phyloP scores from a whole-genome alignment of 1,140 invertebrate species.

The Nixonia krombeini region DNA sequence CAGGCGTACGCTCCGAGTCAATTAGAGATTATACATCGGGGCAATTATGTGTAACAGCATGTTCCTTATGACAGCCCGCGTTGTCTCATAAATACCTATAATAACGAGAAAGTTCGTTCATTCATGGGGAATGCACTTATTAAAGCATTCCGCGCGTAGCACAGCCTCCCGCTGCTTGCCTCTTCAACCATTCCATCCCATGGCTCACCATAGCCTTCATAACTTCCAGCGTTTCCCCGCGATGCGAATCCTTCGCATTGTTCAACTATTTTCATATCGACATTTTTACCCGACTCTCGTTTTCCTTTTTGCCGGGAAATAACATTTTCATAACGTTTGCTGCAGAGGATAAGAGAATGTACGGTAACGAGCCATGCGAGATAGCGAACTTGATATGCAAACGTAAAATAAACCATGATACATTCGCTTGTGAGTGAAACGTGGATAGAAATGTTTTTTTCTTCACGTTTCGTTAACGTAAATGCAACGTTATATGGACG shows the following conservation, averaged over 20 bases:
- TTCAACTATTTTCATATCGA: slow-evolving; percentile 45
- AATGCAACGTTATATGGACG: too few species aligned
- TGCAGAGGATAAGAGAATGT: too few species aligned
- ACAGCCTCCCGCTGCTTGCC: slow-evolving; percentile 36
- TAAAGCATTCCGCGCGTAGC: slow-evolving; percentile 59
- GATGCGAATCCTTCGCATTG: slow-evolving; percentile 58
- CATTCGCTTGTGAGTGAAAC: too few species aligned
- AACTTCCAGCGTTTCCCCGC: slow-evolving; percentile 55
- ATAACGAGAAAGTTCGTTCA: slow-evolving; percentile 57
- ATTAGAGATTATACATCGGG: slow-evolving; percentile 33
- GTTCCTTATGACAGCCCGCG: slow-evolving; percentile 45
- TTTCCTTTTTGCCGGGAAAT: neutral
- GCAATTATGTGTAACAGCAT: slow-evolving; percentile 44
- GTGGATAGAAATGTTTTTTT: too few species aligned
- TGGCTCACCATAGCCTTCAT: slow-evolving; percentile 48
- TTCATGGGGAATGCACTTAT: slow-evolving; percentile 61
- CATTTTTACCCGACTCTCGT: slow-evolving; percentile 48
- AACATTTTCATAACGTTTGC: neutral
- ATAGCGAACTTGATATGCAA: too few species aligned
- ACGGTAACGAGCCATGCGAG: neutral
- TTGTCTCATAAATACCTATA: slow-evolving; percentile 48
- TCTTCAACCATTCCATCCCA: slow-evolving; percentile 41
- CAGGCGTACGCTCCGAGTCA: slow-evolving; percentile 28
- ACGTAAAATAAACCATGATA: too few species aligned
- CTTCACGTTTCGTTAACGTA: too few species aligned